These are phyloP conservation scores for Orthonyx spaldingii DNA, from an alignment of 2,113 vertebrate species.

Conservation along the genomic window DNA sequence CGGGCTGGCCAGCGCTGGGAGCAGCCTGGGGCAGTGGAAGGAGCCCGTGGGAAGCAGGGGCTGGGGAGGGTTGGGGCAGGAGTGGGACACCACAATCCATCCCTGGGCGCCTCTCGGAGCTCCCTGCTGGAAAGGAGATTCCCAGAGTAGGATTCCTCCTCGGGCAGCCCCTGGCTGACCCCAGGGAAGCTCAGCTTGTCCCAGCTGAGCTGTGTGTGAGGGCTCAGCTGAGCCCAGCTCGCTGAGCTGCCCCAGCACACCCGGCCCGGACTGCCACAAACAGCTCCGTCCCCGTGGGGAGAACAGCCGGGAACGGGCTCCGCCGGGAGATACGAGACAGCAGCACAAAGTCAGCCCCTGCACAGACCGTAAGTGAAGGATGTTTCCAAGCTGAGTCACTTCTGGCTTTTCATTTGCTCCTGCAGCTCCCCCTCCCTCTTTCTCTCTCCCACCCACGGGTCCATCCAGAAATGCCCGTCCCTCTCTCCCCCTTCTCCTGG, in stretches of 20 bases:
- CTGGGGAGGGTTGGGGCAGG: fast-evolving
- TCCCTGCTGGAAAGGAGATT: fast-evolving
- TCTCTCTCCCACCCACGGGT: neutral
- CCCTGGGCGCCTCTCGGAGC: neutral
- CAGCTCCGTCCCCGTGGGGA: neutral
- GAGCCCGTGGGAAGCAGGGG: neutral
- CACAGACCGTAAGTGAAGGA: neutral
- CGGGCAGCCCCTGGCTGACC: fast-evolving
- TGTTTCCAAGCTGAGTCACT: neutral
- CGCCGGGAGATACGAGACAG: neutral
- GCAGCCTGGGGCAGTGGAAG: fast-evolving
- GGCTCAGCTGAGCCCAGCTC: neutral
- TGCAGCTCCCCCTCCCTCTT: neutral
- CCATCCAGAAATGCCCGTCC: neutral
- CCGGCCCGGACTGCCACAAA: neutral
- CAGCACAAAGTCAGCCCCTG: neutral
- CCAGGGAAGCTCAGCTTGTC: neutral
- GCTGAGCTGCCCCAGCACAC: neutral
- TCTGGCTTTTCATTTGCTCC: neutral
- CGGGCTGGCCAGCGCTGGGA: neutral
- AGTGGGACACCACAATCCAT: neutral
- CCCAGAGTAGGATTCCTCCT: neutral
- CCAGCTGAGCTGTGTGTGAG: fast-evolving
- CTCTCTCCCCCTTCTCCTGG: neutral
- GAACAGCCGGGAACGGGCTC: neutral